Base-by-base conservation (phyloP, 2,888 invertebrate species). In the Nymphalis urticae region DNA sequence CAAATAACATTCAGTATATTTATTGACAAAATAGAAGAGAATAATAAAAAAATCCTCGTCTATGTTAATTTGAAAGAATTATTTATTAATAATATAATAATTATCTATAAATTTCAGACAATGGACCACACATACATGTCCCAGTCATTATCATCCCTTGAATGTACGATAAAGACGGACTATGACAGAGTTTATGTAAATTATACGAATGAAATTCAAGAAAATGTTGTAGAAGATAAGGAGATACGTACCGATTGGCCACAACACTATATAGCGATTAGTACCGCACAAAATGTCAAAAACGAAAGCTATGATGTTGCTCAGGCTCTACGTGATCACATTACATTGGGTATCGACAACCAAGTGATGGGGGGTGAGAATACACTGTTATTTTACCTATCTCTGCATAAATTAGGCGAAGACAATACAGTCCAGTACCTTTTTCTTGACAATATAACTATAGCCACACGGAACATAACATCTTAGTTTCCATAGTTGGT, bases 91-190 rank as follows among this genome's bases (percentile, higher is more conserved):
- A 54, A 24, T 1, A 54, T 10, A 16, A 17, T 17, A 27, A 24
- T 3, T 53, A 13, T 24, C 24, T 54, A n/a, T 8, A 7, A n/a
- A 56, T 56, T 66, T 16, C 82, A 90, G 89, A 83, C 73, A 0
- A 72, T 87, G 72, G 92, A 92, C 66, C 91, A 92, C 77, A 86
- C 89, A 1, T 92, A 91, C 76, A 85, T 92, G 80, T 88, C 90
- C 0, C 90, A 90, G 61, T 88, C 91, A 0, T 80, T 92, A 0
- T 91, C 92, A 0, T 76, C 81, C 0, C 78, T 92, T 0, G 87
- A 85, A 5, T 75, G 81, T 4, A 76, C 75, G 0, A 79, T 81
- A 0, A 92, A 90, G 62, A n/a, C 65, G 0, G 86, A 88, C 10
- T 92, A 89, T 13, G 92, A 92, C 70, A 86, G 85, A 66, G 88